Base-by-base conservation (phyloP, 1,140 invertebrate genomes). In the Oncopodura yosiiana region DNA sequence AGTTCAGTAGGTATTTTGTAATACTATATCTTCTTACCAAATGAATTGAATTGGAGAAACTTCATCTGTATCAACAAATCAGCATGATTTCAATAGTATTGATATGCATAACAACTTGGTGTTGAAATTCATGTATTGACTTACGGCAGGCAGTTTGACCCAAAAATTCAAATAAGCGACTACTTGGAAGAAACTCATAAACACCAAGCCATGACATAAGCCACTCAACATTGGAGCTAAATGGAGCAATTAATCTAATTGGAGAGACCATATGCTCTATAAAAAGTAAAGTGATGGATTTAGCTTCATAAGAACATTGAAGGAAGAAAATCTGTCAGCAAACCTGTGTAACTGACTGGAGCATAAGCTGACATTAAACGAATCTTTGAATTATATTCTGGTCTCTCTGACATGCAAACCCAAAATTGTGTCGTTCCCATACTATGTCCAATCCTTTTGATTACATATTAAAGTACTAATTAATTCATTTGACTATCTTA, bases 391-490 rank as follows among this genome's bases (percentile, higher is more conserved):
- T 81, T 81, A 62, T 81, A 82, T 49, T 79, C 74, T 0, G 80
- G 78, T 49, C 68, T 71, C 16, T 74, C 65, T 32, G 77, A 77
- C 58, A 73, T 66, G 71, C 80, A 74, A 30, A 76, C 75, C 53
- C 77, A 80, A 57, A 78, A 79, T 29, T 74, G 69, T 12, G 79
- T 78, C 0, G 79, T 80, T 26, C 84, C 84, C 61, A 76, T 73
- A 8, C 73, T 77, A 60, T 75, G 71, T 1, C 79, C 48, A 24
- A 49, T 9, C 30, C 30, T n/a, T n/a, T n/a, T n/a, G n/a, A n/a
- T n/a, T n/a, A n/a, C n/a, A n/a, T n/a, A n/a, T n/a, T n/a, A n/a
- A n/a, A n/a, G n/a, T n/a, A n/a, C n/a, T n/a, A n/a, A n/a, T n/a
- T n/a, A n/a, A n/a, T n/a, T n/a, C n/a, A n/a, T n/a, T n/a, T n/a